Evolutionary conservation across 2,888 invertebrate species (phyloP).

Genomic region (Rhabditoides inermis): DNA sequence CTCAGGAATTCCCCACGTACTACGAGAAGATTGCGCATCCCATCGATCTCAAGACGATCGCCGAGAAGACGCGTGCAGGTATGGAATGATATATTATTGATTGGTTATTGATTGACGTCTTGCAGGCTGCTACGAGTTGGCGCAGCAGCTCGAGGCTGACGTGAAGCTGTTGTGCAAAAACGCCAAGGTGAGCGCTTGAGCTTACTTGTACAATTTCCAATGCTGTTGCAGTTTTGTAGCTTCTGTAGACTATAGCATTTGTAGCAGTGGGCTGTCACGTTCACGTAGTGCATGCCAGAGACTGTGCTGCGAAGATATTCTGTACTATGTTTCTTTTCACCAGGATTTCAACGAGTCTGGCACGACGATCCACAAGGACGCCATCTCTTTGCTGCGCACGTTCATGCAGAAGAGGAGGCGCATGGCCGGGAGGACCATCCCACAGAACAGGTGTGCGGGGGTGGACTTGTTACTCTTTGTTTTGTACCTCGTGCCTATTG

Average conservation of each 20-base stretch:
- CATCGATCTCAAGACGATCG: constrained; percentile 85
- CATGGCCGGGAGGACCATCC: no score
- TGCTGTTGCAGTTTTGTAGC: no score
- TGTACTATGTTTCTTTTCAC: no score
- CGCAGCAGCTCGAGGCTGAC: constrained; percentile 81
- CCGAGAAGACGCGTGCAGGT: constrained; percentile 66
- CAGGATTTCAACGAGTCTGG: constrained; percentile 80
- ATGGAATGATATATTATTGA: not conserved
- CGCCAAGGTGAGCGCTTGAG: constrained; percentile 66
- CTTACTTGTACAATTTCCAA: no score
- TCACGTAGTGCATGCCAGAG: no score
- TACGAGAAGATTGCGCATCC: constrained; percentile 86
- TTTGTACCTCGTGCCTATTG: no score
- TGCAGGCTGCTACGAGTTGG: constrained; percentile 65
- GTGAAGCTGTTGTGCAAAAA: constrained; percentile 81
- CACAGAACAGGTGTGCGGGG: no score
- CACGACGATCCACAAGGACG: constrained; percentile 85
- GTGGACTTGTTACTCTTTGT: no score
- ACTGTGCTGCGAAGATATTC: no score
- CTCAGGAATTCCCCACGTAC: constrained; percentile 80
- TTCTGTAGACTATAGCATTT: no score
- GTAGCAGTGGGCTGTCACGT: no score
- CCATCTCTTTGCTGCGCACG: constrained; percentile 72
- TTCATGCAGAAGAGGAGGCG: constrained; percentile 21
- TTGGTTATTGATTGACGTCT: not conserved